These are phyloP conservation scores for Drosophila birchii DNA, from an alignment of 2,888 invertebrate species.

Conservation along the genomic window DNA sequence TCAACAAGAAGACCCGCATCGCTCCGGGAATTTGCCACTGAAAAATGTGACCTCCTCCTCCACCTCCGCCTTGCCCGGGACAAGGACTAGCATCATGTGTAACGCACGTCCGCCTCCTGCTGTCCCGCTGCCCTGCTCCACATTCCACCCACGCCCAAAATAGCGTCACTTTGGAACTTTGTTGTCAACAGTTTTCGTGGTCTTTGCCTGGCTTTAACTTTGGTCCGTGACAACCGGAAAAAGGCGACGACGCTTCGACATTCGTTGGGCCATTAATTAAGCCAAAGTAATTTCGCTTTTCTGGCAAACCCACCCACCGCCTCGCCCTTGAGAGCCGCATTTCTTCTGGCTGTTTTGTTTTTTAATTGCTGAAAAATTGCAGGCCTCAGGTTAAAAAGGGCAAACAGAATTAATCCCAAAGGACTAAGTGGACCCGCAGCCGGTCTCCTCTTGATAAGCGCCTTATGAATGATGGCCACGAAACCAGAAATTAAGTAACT, in stretches of 20 bases:
- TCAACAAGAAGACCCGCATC: slow-evolving; percentile 45
- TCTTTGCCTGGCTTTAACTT: slow-evolving; percentile 61
- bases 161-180: slow-evolving; percentile 57
- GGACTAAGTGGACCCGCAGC: background rate
- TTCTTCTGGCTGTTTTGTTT: slow-evolving; percentile 50
- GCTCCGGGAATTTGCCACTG: slow-evolving; percentile 52
- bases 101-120: slow-evolving; percentile 56
- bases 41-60: slow-evolving; percentile 64
- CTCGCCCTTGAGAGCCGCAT: slow-evolving; percentile 4
- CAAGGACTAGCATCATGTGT: slow-evolving; percentile 26
- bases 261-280: slow-evolving; percentile 75
- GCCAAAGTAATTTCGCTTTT: slow-evolving; percentile 65
- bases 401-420: slow-evolving; percentile 19
- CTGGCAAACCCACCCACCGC: slow-evolving; percentile 10
- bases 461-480: slow-evolving; percentile 8
- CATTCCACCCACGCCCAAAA: slow-evolving; percentile 26
- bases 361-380: slow-evolving; percentile 76
- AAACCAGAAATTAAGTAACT: slow-evolving; percentile 32
- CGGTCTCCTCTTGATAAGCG: slow-evolving; percentile 26
- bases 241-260: slow-evolving; percentile 45
- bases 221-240: slow-evolving; percentile 44
- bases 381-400: slow-evolving; percentile 20
- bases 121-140: slow-evolving; percentile 38
- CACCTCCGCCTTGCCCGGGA: slow-evolving; percentile 22
- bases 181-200: slow-evolving; percentile 71